Base-by-base conservation (phyloP, 2,797 vertebrate species). In the Hydrolagus colliei region DNA sequence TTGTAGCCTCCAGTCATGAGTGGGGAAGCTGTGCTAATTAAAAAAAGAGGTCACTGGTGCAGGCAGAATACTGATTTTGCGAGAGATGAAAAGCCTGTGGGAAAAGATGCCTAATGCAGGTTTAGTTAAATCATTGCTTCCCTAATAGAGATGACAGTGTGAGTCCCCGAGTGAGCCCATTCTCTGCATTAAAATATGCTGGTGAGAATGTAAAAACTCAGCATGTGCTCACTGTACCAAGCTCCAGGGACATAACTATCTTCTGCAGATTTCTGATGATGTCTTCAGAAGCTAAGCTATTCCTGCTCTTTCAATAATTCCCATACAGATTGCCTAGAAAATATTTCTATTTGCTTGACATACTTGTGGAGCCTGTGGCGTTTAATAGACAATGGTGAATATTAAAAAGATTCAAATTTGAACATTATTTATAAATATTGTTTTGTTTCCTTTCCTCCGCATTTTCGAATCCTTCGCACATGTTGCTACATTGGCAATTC, bases 111-210 rank as follows among this genome's bases (percentile, higher is more conserved):
- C 79, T 84, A 84, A 84, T 84, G 79, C 79, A 84, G 79, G 79
- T 84, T 84, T 84, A 84, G 79, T 84, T 84, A 84, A 84, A 84
- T 84, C 79, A 84, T 84, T 84, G 79, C 79, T 84, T 84, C 79
- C 79, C 79, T 84, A 84, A 84, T 84, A 84, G 79, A 84, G 79
- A 84, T 84, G 79, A 84, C 79, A 84, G 79, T 68, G 79, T 84
- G 65, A 71, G 79, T 84, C 79, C 79, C 79, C n/a, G 65, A 71
- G 65, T 71, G 65, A 84, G 65, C 79, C 79, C 65, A 84, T 84
- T 84, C 79, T 84, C 79, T 71, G 65, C 79, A 84, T 84, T 84
- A 71, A 84, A 84, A 84, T 84, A 84, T 65, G 65, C 79, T 84
- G 79, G 79, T 84, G 79, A 84, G 79, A 84, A 84, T 84, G 79